Percentiles rank a stretch among this genome's conserved stretches.
Conservation (phyloP, 2,888 invertebrate species). For the Papilio elwesi region DNA sequence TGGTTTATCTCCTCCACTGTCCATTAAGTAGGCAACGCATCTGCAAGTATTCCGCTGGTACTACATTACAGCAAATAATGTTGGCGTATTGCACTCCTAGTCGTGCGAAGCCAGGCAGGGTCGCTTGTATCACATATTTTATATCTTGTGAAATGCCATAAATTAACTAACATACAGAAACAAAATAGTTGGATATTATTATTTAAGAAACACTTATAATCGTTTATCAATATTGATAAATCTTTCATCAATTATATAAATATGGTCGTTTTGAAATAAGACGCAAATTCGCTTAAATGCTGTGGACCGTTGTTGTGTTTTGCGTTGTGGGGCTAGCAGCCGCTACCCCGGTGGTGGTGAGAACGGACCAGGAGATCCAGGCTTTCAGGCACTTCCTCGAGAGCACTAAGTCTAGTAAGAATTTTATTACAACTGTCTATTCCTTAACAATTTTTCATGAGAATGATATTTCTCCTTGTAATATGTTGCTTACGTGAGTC, state of each 20-base stretch:
- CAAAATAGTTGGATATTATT: not conserved
- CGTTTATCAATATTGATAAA: constrained; percentile 37
- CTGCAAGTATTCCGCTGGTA: too few relatives aligned
- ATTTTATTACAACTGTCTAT: not conserved
- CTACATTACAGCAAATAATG: too few relatives aligned
- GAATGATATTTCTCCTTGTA: too few relatives aligned
- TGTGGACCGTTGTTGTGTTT: constrained; percentile 53
- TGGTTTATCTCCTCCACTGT: too few relatives aligned
- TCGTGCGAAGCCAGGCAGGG: too few relatives aligned
- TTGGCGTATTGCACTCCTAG: too few relatives aligned
- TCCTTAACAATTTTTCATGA: too few relatives aligned
- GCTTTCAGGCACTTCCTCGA: constrained; percentile 68
- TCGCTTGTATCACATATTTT: not conserved
- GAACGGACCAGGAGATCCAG: constrained; percentile 65
- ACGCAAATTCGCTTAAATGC: constrained; percentile 52
- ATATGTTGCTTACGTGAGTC: too few relatives aligned
- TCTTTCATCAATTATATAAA: constrained; percentile 23
- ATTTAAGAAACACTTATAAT: constrained; percentile 23
- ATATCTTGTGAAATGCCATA: not conserved
- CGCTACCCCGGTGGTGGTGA: constrained; percentile 60
- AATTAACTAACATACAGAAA: not conserved
- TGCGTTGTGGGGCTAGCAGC: constrained; percentile 56
- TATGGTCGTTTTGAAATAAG: constrained; percentile 25
- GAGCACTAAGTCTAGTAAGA: constrained; percentile 63
- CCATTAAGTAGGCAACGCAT: too few relatives aligned